phyloP scores from a whole-genome alignment of 2,888 invertebrate species.

The Pachliopta kotzebuea region DNA sequence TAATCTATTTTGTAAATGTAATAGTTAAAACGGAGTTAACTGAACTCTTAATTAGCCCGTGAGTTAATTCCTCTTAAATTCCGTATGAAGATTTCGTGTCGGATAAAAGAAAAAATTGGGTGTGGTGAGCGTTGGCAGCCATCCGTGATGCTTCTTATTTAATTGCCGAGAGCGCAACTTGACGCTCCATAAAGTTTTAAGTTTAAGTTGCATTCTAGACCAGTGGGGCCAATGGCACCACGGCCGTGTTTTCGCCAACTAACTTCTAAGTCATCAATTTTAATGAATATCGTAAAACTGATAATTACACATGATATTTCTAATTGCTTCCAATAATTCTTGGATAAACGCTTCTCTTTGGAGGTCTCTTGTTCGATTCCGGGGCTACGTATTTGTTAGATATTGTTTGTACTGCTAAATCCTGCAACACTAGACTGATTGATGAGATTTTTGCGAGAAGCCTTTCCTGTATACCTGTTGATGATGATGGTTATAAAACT shows the following conservation, averaged over 20 bases:
- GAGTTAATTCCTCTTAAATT: conserved; percentile 20
- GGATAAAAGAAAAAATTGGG: conserved; percentile 40
- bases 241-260: conserved; percentile 30
- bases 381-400: too few species aligned
- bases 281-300: conserved; percentile 7
- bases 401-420: too few species aligned
- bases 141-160: conserved; percentile 63
- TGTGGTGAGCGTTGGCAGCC: conserved; percentile 46
- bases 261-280: conserved; percentile 29
- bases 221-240: conserved; percentile 55
- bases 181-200: conserved; percentile 74
- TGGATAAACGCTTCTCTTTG: too few species aligned
- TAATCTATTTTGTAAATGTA: not conserved
- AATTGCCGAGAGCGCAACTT: conserved; percentile 60
- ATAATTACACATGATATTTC: too few species aligned
- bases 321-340: too few species aligned
- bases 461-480: too few species aligned
- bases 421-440: too few species aligned
- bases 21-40: conserved; percentile 20
- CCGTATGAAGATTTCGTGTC: conserved; percentile 17
- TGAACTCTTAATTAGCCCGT: conserved; percentile 26
- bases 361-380: too few species aligned
- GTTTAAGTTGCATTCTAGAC: conserved; percentile 57
- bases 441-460: too few species aligned
- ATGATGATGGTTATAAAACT: too few species aligned